Evolutionary conservation across 2,888 invertebrate genomes (phyloP), one percentile per base, ranked within the genome.

Genomic region (Leptogaster cylindrica): DNA sequence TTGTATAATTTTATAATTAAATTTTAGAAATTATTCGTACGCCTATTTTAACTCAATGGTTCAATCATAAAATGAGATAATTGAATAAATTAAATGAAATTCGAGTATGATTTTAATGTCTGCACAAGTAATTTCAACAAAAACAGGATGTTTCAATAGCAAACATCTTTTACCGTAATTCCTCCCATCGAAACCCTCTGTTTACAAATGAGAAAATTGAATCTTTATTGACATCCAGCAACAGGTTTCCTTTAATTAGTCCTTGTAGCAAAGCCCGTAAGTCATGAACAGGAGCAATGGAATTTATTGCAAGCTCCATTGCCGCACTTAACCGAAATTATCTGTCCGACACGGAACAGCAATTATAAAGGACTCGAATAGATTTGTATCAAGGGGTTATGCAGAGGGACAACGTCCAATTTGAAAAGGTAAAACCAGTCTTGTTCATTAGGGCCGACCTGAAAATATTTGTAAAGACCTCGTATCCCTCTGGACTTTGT

Each of bases 191-290:
- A n/a, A 46, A 46, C 46, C 46, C 25, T 18, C 46, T 25, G 25
- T 25, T 46, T 46, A 46, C 46, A 46, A 46, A 46, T 23, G 46
- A n/a, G 46, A 46, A 46, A 46, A 46, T 46, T 46, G 46, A 20
- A 46, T 46, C 25, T 46, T 46, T 46, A 46, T 46, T 12, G 25
- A 46, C 46, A 6, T 1, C 44, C 46, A 16, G 46, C 46, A 46
- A 46, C 46, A 46, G 46, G 46, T 46, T n/a, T 23, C 46, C 46
- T 6, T 46, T 46, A 46, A 46, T 46, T 25, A n/a, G n/a, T n/a
- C n/a, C n/a, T n/a, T n/a, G n/a, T n/a, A n/a, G n/a, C n/a, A n/a
- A 46, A 46, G 46, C 25, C 20, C 20, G 46, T 46, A 23, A 46
- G 46, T 46, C 23, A 46, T 25, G 25, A 46, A 46, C n/a, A 23